phyloP scores from a whole-genome alignment of 1,140 invertebrate genomes.

The Hypsibius dujardini region DNA sequence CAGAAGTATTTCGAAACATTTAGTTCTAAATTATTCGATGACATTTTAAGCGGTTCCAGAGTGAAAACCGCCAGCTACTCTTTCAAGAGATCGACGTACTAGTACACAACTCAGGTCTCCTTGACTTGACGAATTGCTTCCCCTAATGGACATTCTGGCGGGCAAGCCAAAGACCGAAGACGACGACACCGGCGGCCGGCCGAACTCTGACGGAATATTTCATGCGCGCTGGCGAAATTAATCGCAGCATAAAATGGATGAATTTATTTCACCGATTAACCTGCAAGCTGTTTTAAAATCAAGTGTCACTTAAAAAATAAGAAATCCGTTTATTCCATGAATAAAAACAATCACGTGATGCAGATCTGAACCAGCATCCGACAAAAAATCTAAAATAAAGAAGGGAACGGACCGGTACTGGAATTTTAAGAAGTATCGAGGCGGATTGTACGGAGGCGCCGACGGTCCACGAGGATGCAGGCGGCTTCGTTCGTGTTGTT shows the following conservation, averaged over 20 bases:
- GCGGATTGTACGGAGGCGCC: conserved; percentile 39
- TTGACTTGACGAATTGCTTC: background rate
- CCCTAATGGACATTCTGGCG: conserved; percentile 4
- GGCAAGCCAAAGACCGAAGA: background rate
- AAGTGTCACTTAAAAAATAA: background rate
- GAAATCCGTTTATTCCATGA: background rate
- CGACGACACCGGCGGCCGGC: background rate
- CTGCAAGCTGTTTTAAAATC: background rate
- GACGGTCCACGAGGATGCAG: conserved; percentile 42
- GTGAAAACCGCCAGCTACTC: background rate
- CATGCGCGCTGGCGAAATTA: background rate
- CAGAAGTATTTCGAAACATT: too few relatives aligned
- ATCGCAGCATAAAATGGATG: background rate
- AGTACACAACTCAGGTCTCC: background rate
- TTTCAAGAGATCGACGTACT: background rate
- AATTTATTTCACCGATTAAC: conserved; percentile 7
- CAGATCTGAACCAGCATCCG: background rate
- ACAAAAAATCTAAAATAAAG: background rate
- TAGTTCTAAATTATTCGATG: background rate
- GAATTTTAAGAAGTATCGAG: conserved; percentile 36
- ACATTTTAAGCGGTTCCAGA: background rate
- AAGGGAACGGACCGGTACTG: background rate
- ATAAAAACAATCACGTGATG: background rate
- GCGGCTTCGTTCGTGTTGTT: conserved; percentile 47
- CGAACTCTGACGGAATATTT: background rate